Percentiles rank a stretch among this genome's conserved stretches.
phyloP scores from a whole-genome alignment of 2,113 vertebrate genomes.

The Anas platyrhynchos region DNA sequence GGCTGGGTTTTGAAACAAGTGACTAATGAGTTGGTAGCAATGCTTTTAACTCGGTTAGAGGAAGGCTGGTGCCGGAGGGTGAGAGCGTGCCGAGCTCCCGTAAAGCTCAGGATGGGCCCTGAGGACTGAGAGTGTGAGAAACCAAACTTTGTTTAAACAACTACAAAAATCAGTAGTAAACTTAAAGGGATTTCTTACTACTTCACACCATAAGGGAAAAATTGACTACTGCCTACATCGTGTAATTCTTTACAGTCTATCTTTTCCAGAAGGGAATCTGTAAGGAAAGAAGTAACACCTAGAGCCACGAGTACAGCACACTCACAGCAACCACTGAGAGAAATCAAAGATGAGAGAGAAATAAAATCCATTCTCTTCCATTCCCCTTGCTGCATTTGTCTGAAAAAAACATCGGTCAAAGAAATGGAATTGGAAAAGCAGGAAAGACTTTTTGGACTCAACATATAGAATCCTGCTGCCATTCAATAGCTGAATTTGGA shows the following conservation, averaged over 20 bases:
- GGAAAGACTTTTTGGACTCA: not conserved
- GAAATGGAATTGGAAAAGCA: not conserved
- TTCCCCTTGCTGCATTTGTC: not conserved
- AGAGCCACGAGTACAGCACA: not conserved
- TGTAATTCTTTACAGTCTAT: not conserved
- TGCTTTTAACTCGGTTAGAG: not conserved
- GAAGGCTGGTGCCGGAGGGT: not conserved
- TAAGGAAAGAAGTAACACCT: not conserved
- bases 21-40: not conserved
- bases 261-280: not conserved
- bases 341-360: not conserved
- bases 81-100: rapidly evolving
- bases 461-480: not conserved
- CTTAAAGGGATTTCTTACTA: not conserved
- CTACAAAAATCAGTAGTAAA: not conserved
- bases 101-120: not conserved
- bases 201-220: not conserved
- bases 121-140: not conserved
- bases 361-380: not conserved
- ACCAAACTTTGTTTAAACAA: not conserved
- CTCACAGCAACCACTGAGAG: not conserved
- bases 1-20: not conserved
- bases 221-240: not conserved
- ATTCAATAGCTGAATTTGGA: not conserved
- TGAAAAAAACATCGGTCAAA: not conserved